Conservation (phyloP, 2,113 vertebrate genomes). For the Haplotaxodon microlepis region DNA sequence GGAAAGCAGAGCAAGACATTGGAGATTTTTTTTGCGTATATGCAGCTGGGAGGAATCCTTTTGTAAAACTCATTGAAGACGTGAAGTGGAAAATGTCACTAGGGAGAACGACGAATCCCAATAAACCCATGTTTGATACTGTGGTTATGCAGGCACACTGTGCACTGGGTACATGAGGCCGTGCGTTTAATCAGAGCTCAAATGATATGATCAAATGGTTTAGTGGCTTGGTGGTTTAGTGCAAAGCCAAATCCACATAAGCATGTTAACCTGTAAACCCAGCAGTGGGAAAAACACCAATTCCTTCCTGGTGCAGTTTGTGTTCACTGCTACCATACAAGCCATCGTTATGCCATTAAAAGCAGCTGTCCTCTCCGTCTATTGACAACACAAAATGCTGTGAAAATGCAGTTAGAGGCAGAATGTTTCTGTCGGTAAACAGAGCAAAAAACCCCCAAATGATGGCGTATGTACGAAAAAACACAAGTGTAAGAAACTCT, state of each 20-base stretch:
- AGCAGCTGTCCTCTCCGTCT: no score
- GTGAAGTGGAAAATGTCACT: neutral
- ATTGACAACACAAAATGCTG: neutral
- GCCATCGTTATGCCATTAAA: neutral
- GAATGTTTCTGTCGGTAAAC: neutral
- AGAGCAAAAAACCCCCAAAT: fast-evolving
- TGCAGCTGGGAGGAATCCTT: neutral
- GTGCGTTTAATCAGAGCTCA: neutral
- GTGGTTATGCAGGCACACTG: neutral
- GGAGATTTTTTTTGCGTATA: neutral
- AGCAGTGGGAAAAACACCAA: neutral
- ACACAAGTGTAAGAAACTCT: neutral
- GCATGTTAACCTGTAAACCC: neutral
- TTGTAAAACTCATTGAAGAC: neutral
- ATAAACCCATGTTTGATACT: neutral
- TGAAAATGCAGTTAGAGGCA: neutral
- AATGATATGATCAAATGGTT: neutral
- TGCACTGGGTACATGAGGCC: fast-evolving
- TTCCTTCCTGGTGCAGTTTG: neutral
- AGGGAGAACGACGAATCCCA: neutral
- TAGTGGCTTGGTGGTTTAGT: neutral
- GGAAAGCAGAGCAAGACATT: neutral
- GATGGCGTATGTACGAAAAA: fast-evolving
- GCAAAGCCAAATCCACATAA: neutral
- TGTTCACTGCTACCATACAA: neutral